These are phyloP conservation scores for Nematopogon swammerdamellus DNA, from an alignment of 2,888 invertebrate genomes.

Conservation along the genomic window DNA sequence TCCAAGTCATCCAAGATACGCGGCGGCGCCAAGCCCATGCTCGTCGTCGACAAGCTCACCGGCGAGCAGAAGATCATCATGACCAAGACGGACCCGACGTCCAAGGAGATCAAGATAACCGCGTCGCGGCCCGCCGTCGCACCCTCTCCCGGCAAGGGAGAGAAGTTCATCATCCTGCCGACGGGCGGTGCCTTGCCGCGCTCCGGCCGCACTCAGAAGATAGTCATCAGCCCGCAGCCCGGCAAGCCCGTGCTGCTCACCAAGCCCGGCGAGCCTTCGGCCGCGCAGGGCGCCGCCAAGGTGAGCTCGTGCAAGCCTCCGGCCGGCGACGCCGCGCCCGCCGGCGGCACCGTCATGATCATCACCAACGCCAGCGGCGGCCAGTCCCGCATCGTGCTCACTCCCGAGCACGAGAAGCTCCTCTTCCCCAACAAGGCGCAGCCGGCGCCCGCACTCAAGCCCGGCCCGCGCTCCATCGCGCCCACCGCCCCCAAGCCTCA, in stretches of 20 bases:
- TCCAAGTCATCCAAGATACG: slow-evolving; percentile 46
- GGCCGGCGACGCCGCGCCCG: slow-evolving; percentile 19
- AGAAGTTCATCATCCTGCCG: slow-evolving; percentile 45
- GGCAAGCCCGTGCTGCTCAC: slow-evolving; percentile 42
- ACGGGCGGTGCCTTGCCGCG: slow-evolving; percentile 27
- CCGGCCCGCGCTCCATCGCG: not conserved
- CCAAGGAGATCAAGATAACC: slow-evolving; percentile 30
- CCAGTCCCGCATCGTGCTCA: slow-evolving; percentile 57
- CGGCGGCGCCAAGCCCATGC: slow-evolving; percentile 36
- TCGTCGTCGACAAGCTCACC: slow-evolving; percentile 44
- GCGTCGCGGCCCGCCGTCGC: not conserved
- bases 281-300: not conserved
- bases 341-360: slow-evolving; percentile 59
- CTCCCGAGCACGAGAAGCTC: slow-evolving; percentile 60
- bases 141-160: slow-evolving; percentile 26
- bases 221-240: slow-evolving; percentile 46
- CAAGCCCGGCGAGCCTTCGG: slow-evolving; percentile 25
- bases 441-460: slow-evolving; percentile 17
- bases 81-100: slow-evolving; percentile 33
- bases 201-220: slow-evolving; percentile 39
- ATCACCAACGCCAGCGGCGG: slow-evolving; percentile 61
- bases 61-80: slow-evolving; percentile 48
- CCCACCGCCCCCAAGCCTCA: slow-evolving; percentile 13
- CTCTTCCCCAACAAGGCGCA: slow-evolving; percentile 53
- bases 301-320: slow-evolving; percentile 13